Evolutionary conservation across 2,797 vertebrate species (phyloP), one percentile per base, ranked within the genome.

Genomic region (Enteromius argenteus): DNA sequence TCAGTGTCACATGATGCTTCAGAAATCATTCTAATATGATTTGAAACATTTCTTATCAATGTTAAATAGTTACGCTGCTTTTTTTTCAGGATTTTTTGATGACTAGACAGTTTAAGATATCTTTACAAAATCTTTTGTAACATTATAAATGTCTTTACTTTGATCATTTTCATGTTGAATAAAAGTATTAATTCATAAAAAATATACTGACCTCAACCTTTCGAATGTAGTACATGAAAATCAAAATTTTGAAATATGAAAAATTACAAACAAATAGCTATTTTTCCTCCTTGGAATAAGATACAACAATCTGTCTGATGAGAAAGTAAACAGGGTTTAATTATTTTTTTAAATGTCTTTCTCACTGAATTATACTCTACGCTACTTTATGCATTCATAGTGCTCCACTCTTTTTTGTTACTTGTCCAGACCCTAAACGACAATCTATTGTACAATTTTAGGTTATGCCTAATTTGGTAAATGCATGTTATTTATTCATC

Each of bases 401-500:
- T 4, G 3, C 53, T 32, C 32, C 39, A 10, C 19, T 58, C 10
- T 60, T 13, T 32, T 49, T 46, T 73, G 9, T 44, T 35, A 51
- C 42, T 49, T 32, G 9, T 51, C 58, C 69, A 49, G n/a, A n/a
- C 21, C 42, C 21, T 73, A 14, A 11, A 66, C 30, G 35, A 15
- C 11, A 49, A 15, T 51, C 44, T 44, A 23, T 9, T 60, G 51
- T 21, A 37, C 13, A 68, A 19, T 68, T 79, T 64, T 67, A 56
- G 42, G 4, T 42, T 44, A 56, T 67, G 44, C 46, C 73, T 83
- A 44, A 83, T 69, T 68, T 83, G 60, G 58, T 67, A 74, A 51
- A 66, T 39, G 21, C 30, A 81, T 82, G 81, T 51, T 21, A 53
- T 49, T 49, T 49, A 49, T 49, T 49, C 15, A 67, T 83, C 35